Evolutionary conservation across 1,140 invertebrate genomes (phyloP).

Genomic region (Drosophila subobscura): DNA sequence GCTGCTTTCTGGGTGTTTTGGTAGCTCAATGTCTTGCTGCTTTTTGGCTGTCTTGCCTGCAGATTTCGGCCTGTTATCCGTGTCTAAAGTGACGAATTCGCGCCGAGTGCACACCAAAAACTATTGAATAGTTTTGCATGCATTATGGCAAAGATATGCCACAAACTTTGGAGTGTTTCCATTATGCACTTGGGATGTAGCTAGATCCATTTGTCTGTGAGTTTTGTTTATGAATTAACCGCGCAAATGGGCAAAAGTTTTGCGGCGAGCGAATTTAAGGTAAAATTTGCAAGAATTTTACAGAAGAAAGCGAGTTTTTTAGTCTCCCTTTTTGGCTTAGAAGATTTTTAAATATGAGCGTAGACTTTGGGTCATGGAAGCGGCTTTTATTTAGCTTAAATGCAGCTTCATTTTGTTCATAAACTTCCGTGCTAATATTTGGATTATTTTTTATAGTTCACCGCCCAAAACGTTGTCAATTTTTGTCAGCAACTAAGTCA

Average conservation of each 20-base stretch:
- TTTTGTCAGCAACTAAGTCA: too few species aligned
- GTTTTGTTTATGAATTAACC: not conserved
- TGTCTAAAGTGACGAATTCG: constrained; percentile 36
- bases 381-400: too few species aligned
- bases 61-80: constrained; percentile 38
- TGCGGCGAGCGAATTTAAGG: too few species aligned
- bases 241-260: not conserved
- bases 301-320: not conserved
- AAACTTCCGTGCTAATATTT: not conserved
- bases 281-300: too few species aligned
- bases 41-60: too few species aligned
- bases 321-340: too few species aligned
- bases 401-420: not conserved
- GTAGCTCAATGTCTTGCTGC: too few species aligned
- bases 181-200: not conserved
- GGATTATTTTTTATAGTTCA: constrained; percentile 20
- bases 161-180: constrained; percentile 6
- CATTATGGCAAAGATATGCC: constrained; percentile 16
- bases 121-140: constrained; percentile 41
- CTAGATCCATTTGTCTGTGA: not conserved
- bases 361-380: too few species aligned
- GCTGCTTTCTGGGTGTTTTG: too few species aligned
- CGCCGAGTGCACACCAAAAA: constrained; percentile 17
- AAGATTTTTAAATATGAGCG: too few species aligned
- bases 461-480: not conserved